Base-by-base conservation (phyloP, 64 coral and sea anemone species). In the Pachyseris speciosa region DNA sequence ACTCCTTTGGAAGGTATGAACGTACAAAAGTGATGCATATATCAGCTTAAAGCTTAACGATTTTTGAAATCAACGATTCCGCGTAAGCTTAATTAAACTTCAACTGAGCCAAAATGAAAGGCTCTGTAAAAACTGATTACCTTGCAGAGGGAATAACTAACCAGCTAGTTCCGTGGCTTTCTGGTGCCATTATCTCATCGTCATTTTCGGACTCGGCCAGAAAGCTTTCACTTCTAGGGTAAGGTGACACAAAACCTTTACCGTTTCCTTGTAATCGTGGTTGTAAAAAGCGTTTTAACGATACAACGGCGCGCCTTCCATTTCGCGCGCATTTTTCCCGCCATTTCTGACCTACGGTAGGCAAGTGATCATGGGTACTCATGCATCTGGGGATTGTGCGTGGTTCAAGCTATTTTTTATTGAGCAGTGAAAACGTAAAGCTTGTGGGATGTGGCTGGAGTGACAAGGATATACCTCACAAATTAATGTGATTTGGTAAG, bases 81-180 rank as follows among this genome's bases (percentile, higher is more conserved):
- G 13, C 17, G 22, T 17, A 55, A 55, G 17, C 22, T 55, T 55
- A 47, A 55, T 10, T 45, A 6, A 55, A 55, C 13, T 19, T 55
- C 1, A 16, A 19, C 17, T 19, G n/a, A n/a, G n/a, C n/a, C n/a
- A n/a, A n/a, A n/a, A n/a, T n/a, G n/a, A n/a, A n/a, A n/a, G n/a
- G n/a, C n/a, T n/a, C n/a, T n/a, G n/a, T n/a, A n/a, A n/a, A n/a
- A n/a, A n/a, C n/a, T n/a, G n/a, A 12, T 41, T 71, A 84, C 89
- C 79, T 92, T 47, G 89, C 89, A 64, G 81, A 92, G 47, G 89
- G 79, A 64, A 92, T 71, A 33, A 84, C 44, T 2, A 24, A 60
- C 77, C 51, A 81, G 52, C 55, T 53, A 11, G 20, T 53, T 38
- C 30, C 67, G 17, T 71, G 20, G 17, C 67, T 39, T n/a, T 81